Conservation (phyloP, 2,888 invertebrate genomes). For the Drosophila maculinotata region DNA sequence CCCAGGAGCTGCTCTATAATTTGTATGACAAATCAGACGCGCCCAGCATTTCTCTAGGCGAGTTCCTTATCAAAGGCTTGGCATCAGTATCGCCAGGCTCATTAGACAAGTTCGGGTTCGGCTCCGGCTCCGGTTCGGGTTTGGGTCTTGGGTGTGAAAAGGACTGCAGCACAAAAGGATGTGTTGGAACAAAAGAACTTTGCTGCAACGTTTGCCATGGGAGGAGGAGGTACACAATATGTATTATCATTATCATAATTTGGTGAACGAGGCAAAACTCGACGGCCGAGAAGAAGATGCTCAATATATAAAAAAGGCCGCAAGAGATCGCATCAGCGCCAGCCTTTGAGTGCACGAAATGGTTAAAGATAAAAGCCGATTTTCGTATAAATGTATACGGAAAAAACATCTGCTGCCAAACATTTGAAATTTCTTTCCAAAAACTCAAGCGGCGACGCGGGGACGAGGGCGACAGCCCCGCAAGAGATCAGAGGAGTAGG, state of each 20-base stretch:
- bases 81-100: constrained; percentile 52
- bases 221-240: constrained; percentile 35
- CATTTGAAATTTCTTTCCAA: constrained; percentile 63
- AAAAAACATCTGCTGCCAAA: constrained; percentile 70
- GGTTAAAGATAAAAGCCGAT: constrained; percentile 64
- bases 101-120: constrained; percentile 41
- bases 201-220: constrained; percentile 3
- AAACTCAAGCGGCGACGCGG: constrained; percentile 28
- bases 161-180: constrained; percentile 53
- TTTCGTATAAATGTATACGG: constrained; percentile 44
- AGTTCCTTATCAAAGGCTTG: constrained; percentile 44
- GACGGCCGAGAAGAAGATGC: constrained; percentile 17
- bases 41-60: constrained; percentile 36
- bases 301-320: constrained; percentile 24
- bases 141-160: constrained; percentile 55
- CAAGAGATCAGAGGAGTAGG: not conserved
- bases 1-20: constrained; percentile 36
- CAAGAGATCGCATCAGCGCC: constrained; percentile 61
- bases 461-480: constrained; percentile 27
- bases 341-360: constrained; percentile 50
- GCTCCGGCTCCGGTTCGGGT: constrained; percentile 11
- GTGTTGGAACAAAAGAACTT: constrained; percentile 25
- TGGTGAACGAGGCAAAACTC: constrained; percentile 37
- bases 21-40: constrained; percentile 61
- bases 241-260: constrained; percentile 68